Base-by-base conservation (phyloP, 2,888 invertebrate genomes). In the Agonopterix arenella region DNA sequence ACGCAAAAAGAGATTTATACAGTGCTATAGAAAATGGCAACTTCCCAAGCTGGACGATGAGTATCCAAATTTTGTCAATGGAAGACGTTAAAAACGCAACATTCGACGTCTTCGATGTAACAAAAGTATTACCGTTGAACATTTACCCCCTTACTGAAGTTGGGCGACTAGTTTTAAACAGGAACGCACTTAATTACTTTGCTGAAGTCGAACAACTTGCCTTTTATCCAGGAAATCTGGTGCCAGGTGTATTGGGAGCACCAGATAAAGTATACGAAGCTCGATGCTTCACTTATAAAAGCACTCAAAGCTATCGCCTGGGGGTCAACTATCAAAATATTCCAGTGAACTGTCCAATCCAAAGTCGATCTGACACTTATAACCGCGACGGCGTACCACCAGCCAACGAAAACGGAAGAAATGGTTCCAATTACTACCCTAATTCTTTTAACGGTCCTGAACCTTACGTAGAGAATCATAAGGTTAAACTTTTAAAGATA, bases 1-100 rank as follows among this genome's bases (percentile, higher is more conserved):
- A 96, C 69, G 86, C 92, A 11, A 93, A 93, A 52, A 90, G 94
- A 46, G 97, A 97, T 84, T 89, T 97, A 47, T 96, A 93, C 80
- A 95, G 97, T 75, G 92, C 95, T 28, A 97, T 97, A 59, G 92
- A 91, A 1, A 84, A 84, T n/a, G 92, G 91, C 44, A 76, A 92
- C 9, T 91, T 64, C 54, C 90, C 90, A 0, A 59, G 70, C 0
- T 90, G 90, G 90, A 78, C 64, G 45, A 52, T 90, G 18, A 76
- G 70, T 48, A 73, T 90, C 48, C 78, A 90, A 58, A 64, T 89
- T 11, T 79, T 90, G 77, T 75, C 76, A 0, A 62, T 67, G 47
- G 65, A 77, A 11, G 71, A 89, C 51, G 71, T 89, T 8, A 74
- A 74, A 54, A 68, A 66, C 4, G 67, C 66, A 41, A 66, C 70